Conservation (phyloP, 2,113 vertebrate genomes). For the Coreoperca whiteheadi region DNA sequence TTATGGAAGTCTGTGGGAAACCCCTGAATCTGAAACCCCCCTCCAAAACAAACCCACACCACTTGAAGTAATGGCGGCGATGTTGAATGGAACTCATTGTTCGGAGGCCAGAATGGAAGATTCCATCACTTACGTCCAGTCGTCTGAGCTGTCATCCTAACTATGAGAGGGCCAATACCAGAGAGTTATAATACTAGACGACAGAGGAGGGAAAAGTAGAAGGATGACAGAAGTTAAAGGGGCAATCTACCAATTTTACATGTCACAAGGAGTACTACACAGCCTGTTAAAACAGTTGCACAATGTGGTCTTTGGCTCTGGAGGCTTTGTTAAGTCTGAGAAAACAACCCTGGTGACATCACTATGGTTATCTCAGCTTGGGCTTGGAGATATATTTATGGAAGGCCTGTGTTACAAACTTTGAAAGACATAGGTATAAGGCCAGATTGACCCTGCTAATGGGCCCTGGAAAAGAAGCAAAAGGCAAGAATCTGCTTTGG, state of each 20-base stretch:
- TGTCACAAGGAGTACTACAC: background rate
- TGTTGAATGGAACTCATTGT: constrained; percentile 79
- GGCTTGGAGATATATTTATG: background rate
- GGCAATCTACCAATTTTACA: background rate
- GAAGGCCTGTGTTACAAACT: background rate
- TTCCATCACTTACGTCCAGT: constrained; percentile 61
- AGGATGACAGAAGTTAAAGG: constrained; percentile 1
- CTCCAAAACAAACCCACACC: constrained; percentile 61
- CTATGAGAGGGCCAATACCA: constrained; percentile 32
- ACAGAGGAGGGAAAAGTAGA: constrained; percentile 19
- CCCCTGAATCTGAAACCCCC: constrained; percentile 68
- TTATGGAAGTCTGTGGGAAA: constrained; percentile 81
- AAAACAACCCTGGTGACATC: background rate
- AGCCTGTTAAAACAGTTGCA: constrained; percentile 10
- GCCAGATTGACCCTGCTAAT: background rate
- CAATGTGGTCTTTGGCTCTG: background rate
- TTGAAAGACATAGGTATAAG: background rate
- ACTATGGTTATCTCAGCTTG: background rate
- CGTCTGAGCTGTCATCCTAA: constrained; percentile 24
- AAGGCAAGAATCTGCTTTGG: background rate
- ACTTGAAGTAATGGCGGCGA: constrained; percentile 64
- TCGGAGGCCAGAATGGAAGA: constrained; percentile 70
- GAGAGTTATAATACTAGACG: constrained; percentile 27
- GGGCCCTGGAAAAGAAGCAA: background rate
- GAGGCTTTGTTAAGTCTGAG: background rate